phyloP scores from a whole-genome alignment of 2,113 vertebrate genomes.

The Fulica atra region DNA sequence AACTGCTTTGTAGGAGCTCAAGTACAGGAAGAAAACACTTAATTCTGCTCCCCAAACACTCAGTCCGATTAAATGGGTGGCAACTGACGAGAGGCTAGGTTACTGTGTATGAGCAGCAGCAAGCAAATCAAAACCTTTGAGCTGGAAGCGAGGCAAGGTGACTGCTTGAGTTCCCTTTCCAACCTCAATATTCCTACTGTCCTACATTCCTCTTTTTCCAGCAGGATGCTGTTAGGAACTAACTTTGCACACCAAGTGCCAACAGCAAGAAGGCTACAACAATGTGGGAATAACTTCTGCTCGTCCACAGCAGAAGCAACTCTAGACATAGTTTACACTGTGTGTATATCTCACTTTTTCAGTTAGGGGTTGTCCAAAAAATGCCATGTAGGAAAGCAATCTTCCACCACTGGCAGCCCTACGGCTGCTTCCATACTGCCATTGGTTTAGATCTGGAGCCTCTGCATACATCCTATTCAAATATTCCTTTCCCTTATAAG shows the following conservation, averaged over 20 bases:
- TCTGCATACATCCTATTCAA: not conserved
- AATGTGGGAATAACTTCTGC: not conserved
- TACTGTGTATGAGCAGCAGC: not conserved
- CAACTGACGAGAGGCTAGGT: not conserved
- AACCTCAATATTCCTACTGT: not conserved
- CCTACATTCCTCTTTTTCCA: not conserved
- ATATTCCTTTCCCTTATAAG: not conserved
- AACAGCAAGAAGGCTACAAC: not conserved
- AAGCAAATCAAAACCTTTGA: not conserved
- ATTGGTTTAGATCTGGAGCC: not conserved
- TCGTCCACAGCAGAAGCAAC: not conserved
- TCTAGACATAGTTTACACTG: not conserved
- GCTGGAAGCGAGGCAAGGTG: not conserved
- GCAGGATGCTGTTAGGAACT: not conserved
- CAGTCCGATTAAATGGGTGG: not conserved
- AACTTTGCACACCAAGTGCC: not conserved
- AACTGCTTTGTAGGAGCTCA: not conserved
- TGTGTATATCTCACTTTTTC: not conserved
- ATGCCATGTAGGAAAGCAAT: not conserved
- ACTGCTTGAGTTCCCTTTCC: not conserved
- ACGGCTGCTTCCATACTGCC: not conserved
- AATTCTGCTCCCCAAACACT: not conserved
- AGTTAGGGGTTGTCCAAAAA: not conserved
- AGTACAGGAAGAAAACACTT: not conserved
- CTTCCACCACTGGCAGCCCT: not conserved